Evolutionary conservation across 2,888 invertebrate species (phyloP).

Genomic region (Acleris sparsana): DNA sequence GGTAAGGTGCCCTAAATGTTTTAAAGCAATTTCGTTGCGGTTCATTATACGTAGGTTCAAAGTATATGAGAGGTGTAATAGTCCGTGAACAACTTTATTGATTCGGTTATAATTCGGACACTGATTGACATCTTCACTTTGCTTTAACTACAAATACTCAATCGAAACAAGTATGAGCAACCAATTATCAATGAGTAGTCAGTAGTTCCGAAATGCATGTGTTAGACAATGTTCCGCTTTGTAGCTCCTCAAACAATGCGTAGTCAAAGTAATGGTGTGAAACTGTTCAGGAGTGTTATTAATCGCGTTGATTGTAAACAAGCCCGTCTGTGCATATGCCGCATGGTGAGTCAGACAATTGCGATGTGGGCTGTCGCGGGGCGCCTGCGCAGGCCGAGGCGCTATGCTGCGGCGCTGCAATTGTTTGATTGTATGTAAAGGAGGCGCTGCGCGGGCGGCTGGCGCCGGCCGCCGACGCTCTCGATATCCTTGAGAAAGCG

Average conservation of each 20-base stretch:
- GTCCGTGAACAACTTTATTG: constrained; percentile 54
- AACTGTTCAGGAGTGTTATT: constrained; percentile 64
- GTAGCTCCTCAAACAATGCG: constrained; percentile 28
- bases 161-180: constrained; percentile 15
- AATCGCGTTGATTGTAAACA: constrained; percentile 76
- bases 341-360: constrained; percentile 73
- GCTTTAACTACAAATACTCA: constrained; percentile 11
- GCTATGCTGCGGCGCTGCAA: constrained; percentile 55
- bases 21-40: constrained; percentile 53
- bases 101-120: constrained; percentile 60
- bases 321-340: constrained; percentile 62
- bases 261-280: constrained; percentile 41
- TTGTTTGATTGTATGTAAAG: constrained; percentile 79
- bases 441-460: constrained; percentile 53
- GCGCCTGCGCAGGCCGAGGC: constrained; percentile 51
- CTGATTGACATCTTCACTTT: constrained; percentile 48
- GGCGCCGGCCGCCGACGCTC: constrained; percentile 63
- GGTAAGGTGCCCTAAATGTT: constrained; percentile 25
- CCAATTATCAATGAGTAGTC: constrained; percentile 3
- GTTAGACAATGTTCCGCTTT: constrained; percentile 22
- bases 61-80: constrained; percentile 50
- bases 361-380: constrained; percentile 72
- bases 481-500: constrained; percentile 63
- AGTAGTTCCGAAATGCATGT: constrained; percentile 24
- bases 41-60: constrained; percentile 49